These are phyloP conservation scores for Zaprionus taronus DNA, from an alignment of 1,140 invertebrate species.

Conservation along the genomic window DNA sequence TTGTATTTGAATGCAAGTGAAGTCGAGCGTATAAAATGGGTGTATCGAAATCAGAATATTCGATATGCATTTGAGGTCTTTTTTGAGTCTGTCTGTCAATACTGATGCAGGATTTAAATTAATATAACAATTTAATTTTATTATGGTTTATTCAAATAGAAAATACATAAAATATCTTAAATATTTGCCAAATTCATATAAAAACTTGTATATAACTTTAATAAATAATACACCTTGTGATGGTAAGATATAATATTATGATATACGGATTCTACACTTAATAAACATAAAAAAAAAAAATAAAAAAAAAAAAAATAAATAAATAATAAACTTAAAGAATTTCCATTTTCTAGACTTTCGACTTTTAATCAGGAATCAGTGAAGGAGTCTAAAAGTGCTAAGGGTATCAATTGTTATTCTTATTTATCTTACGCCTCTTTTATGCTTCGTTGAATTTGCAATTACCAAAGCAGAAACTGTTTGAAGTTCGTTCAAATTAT, in stretches of 20 bases:
- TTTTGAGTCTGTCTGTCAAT: neutral
- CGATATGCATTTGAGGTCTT: neutral
- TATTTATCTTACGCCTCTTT: neutral
- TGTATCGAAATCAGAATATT: neutral
- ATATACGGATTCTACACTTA: too few relatives aligned
- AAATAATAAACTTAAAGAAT: too few relatives aligned
- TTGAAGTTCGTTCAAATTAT: neutral
- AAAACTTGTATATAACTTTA: too few relatives aligned
- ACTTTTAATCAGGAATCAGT: neutral
- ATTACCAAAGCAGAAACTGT: constrained; percentile 3
- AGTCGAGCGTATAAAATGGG: constrained; percentile 2
- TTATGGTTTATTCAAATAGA: too few relatives aligned
- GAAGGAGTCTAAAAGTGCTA: neutral
- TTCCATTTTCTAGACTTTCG: too few relatives aligned
- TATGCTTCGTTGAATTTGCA: neutral
- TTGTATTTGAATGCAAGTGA: constrained; percentile 4
- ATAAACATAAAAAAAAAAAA: too few relatives aligned
- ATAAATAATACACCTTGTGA: too few relatives aligned
- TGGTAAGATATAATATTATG: too few relatives aligned
- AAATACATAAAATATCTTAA: too few relatives aligned
- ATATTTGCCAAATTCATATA: too few relatives aligned
- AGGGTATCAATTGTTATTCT: neutral
- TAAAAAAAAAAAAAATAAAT: too few relatives aligned
- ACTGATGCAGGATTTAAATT: neutral
- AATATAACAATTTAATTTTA: neutral